Base-by-base conservation (phyloP, 2,888 invertebrate genomes). In the Octodonta nipae region DNA sequence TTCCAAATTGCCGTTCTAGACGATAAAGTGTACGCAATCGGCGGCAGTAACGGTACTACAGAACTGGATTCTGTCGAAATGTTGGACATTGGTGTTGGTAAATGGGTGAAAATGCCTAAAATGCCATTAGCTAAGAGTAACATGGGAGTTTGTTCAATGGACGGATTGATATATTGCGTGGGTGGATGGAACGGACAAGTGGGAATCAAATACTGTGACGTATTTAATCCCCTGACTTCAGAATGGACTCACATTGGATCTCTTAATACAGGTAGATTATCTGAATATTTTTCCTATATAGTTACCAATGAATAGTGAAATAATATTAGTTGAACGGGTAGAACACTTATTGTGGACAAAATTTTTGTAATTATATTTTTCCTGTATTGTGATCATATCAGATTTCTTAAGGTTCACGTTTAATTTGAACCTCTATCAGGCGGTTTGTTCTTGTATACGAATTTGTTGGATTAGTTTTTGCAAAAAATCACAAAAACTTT, bases 11-110 rank as follows among this genome's bases (percentile, higher is more conserved):
- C 80, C 10, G 72, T 75, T 36, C 64, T 82, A 7, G 66, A 68
- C 28, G 75, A 70, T 43, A 67, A 68, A 41, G 70, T 86, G n/a
- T 84, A 75, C 61, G 83, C 78, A 20, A 67, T 84, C 29, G 87
- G 85, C 33, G 87, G 86, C 20, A 82, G 81, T 47, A 84, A 87
- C 62, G 89, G 88, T 1, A 76, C 78, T 40, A 72, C 73, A 7
- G 88, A 89, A 58, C 66, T 88, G 45, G 75, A 75, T 45, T 76
- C 75, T 0, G 75, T 75, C 2, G 82, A 83, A 55, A 68, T 69
- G 56, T 69, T 63, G 16, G 70, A 74, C 14, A 30, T 17, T 17
- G 10, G 12, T 20, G 50, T 56, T 13, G 63, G 64, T 43, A 61
- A 61, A 47, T 63, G 63, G 63, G 44, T 49, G 3, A 54, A 55